Evolutionary conservation across 2,797 vertebrate genomes (phyloP).

Genomic region (Artibeus lituratus): DNA sequence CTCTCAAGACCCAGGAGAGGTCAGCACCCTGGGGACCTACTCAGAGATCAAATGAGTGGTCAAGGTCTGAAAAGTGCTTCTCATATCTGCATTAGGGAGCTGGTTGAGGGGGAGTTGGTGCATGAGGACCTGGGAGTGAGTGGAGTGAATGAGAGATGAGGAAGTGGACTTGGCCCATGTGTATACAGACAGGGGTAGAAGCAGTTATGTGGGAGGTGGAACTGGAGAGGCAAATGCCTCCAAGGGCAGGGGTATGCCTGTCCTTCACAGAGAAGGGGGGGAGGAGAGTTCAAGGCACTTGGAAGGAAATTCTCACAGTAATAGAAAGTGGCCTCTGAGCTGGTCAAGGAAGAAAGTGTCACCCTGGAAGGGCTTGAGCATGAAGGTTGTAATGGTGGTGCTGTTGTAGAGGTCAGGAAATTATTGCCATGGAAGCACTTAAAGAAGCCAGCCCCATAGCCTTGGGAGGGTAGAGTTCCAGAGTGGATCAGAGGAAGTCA

Average conservation of each 20-base stretch:
- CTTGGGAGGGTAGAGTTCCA: background rate
- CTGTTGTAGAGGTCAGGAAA: background rate
- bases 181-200: too few species aligned
- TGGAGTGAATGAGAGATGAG: background rate
- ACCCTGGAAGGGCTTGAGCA: background rate
- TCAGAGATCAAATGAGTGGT: too few species aligned
- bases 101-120: background rate
- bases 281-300: background rate
- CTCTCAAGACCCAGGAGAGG: background rate
- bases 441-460: background rate
- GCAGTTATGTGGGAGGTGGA: background rate
- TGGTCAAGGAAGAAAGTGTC: background rate
- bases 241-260: background rate
- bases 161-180: background rate
- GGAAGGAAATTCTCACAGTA: background rate
- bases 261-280: background rate
- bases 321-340: background rate
- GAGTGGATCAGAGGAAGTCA: background rate
- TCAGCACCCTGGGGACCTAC: background rate
- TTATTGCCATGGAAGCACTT: background rate
- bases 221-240: background rate
- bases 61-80: background rate
- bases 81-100: fast-evolving
- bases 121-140: background rate
- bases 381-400: background rate